Conservation (phyloP, 2,888 invertebrate species). For the Pterostichus niger region DNA sequence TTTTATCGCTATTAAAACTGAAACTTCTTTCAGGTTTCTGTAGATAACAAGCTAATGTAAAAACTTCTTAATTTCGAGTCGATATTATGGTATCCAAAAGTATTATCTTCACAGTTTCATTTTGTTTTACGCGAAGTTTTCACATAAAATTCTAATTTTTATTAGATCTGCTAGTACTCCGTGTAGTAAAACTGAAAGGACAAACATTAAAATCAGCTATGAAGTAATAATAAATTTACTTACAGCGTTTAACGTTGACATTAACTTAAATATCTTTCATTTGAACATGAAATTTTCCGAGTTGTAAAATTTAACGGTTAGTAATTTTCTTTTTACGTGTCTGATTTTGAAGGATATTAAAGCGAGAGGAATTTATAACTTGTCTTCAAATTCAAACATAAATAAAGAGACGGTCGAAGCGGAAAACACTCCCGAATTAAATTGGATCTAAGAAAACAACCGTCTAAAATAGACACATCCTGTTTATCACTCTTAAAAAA, state of each 20-base stretch:
- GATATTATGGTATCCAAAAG: no score
- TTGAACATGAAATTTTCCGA: slow-evolving; percentile 30
- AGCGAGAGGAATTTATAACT: background rate
- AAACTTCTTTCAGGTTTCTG: no score
- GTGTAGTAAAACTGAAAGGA: background rate
- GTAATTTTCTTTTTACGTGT: slow-evolving; percentile 30
- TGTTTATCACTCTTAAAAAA: background rate
- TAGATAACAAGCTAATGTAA: no score
- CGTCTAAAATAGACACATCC: slow-evolving; percentile 24
- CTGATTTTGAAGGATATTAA: slow-evolving; percentile 40
- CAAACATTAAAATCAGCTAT: slow-evolving; percentile 14
- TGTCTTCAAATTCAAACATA: slow-evolving; percentile 14
- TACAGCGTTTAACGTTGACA: background rate
- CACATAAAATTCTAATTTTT: slow-evolving; percentile 6
- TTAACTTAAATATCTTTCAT: slow-evolving; percentile 8
- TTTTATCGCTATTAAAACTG: no score
- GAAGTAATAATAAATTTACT: slow-evolving; percentile 10
- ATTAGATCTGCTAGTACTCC: background rate
- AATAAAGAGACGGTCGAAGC: slow-evolving; percentile 3
- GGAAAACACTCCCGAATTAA: slow-evolving; percentile 25
- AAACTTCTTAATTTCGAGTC: no score
- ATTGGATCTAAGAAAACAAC: slow-evolving; percentile 25
- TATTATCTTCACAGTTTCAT: no score
- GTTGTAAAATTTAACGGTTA: slow-evolving; percentile 17
- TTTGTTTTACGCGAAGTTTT: background rate